Conservation (phyloP, 1,140 invertebrate species). For the Capitella teleta region DNA sequence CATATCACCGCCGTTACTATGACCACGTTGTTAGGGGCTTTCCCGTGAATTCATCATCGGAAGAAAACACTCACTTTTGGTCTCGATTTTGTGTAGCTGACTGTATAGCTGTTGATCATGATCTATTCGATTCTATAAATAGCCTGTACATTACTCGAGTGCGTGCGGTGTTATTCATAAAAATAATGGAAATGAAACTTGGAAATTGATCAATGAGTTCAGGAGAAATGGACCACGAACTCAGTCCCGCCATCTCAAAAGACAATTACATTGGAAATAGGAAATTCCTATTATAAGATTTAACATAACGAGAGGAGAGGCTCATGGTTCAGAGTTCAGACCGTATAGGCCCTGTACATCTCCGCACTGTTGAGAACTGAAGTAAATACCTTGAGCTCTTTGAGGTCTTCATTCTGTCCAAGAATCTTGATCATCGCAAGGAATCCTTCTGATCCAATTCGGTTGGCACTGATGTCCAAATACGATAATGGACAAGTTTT, state of each 20-base stretch:
- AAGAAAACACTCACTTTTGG: no score
- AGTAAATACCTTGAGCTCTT: constrained; percentile 11
- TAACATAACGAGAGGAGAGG: background rate
- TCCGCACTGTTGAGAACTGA: background rate
- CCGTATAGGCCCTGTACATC: background rate
- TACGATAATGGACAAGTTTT: constrained; percentile 8
- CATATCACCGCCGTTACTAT: no score
- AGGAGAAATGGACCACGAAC: background rate
- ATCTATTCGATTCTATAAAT: no score
- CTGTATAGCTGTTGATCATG: no score
- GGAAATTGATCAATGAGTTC: background rate
- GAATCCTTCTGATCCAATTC: constrained; percentile 11
- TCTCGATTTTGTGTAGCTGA: no score
- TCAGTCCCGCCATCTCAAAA: background rate
- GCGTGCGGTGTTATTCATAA: no score
- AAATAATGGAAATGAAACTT: background rate
- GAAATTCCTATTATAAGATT: background rate
- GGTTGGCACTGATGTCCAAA: constrained; percentile 11
- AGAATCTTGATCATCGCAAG: constrained; percentile 6
- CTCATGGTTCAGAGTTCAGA: background rate
- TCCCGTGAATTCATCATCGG: no score
- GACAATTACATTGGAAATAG: background rate
- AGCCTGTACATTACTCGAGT: no score
- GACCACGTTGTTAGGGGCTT: no score
- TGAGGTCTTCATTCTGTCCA: constrained; percentile 10